These are phyloP conservation scores for Chrysotoxum bicinctum DNA, from an alignment of 2,888 invertebrate species.

Conservation along the genomic window DNA sequence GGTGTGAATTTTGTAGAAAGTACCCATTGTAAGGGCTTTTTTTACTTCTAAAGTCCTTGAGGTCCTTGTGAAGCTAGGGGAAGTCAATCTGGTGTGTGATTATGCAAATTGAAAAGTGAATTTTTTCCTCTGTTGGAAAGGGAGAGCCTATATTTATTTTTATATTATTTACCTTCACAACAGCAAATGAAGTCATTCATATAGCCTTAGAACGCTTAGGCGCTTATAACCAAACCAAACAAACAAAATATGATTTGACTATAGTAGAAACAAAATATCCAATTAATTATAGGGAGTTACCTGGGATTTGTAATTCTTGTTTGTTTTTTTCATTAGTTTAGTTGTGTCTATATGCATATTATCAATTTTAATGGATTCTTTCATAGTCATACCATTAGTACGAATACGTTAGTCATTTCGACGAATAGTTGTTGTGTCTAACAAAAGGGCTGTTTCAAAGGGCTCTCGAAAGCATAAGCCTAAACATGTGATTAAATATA, in stretches of 20 bases:
- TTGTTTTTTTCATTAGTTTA: background rate
- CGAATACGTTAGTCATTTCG: background rate
- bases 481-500: slow-evolving; percentile 36
- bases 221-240: slow-evolving; percentile 24
- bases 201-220: slow-evolving; percentile 8
- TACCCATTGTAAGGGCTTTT: background rate
- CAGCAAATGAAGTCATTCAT: slow-evolving; percentile 48
- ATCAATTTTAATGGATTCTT: slow-evolving; percentile 41
- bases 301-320: background rate
- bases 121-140: slow-evolving; percentile 33
- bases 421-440: slow-evolving; percentile 4
- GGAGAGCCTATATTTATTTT: slow-evolving; percentile 27
- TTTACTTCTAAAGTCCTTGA: background rate
- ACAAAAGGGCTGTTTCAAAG: slow-evolving; percentile 23
- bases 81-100: too few species aligned
- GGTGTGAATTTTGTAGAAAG: slow-evolving; percentile 63
- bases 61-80: background rate
- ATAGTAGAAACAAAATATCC: background rate
- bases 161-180: slow-evolving; percentile 28
- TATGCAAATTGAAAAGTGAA: slow-evolving; percentile 68
- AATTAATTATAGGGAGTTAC: slow-evolving; percentile 43
- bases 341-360: slow-evolving; percentile 12
- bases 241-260: too few species aligned
- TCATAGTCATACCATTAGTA: background rate
- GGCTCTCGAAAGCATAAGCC: slow-evolving; percentile 3